Base-by-base conservation (phyloP, 1,140 invertebrate species). In the Drosophila varians region DNA sequence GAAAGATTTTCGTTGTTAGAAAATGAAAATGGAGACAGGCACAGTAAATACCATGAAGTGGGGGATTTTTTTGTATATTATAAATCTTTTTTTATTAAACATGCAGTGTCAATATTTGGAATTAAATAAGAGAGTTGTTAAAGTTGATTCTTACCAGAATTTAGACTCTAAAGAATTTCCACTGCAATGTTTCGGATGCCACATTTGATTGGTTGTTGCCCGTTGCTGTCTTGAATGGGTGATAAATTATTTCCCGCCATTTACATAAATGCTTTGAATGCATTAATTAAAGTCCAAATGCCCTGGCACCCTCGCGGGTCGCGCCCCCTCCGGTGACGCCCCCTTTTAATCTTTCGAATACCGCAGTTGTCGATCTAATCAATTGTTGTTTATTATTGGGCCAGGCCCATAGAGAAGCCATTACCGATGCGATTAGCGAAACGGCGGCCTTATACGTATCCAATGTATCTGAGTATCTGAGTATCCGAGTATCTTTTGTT, bases 201-300 rank as follows among this genome's bases (percentile, higher is more conserved):
- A 86, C 80, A 69, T 68, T 86, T 84, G 75, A 86, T 68, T 68
- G 64, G 61, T 66, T 57, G 72, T 45, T 56, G 73, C 8, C 26
- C 38, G 60, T 83, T 56, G 74, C 49, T 70, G 76, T 84, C 79
- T 86, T 87, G 82, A 86, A 89, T 89, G 86, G 80, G 87, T 89
- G 87, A 89, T 89, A 89, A 89, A 89, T 89, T 89, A 89, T 89
- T 89, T 89, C 82, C 87, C 87, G 80, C 77, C 88, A 89, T 89
- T 89, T 89, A 84, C 87, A 89, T 89, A 89, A 89, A 87, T 87
- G 87, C 77, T 89, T 87, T 68, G 68, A 89, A 89, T 89, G 80
- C 87, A 89, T 89, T 89, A 89, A 89, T 89, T 89, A 87, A 89
- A 89, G 87, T 89, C 87, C 70, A 89, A 80, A 62, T 66, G 71